Percentiles rank a stretch among this genome's conserved stretches.
phyloP scores from a whole-genome alignment of 2,888 invertebrate genomes.

The Craniophora ligustri region DNA sequence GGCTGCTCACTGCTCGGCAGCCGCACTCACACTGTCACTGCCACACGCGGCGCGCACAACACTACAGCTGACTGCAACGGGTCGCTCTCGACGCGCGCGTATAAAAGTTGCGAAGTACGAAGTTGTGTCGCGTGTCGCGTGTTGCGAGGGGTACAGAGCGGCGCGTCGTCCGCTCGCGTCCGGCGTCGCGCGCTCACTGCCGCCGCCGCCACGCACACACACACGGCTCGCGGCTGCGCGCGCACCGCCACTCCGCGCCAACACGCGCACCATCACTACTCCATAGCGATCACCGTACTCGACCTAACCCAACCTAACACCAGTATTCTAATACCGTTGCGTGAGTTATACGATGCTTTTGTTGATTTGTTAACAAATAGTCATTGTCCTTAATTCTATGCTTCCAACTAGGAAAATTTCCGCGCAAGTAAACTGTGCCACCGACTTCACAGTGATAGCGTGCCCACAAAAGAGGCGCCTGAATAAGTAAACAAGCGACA shows the following conservation, averaged over 20 bases:
- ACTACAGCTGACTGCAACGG: background rate
- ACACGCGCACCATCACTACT: background rate
- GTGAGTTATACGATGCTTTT: too few relatives aligned
- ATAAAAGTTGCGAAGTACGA: background rate
- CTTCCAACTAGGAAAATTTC: too few relatives aligned
- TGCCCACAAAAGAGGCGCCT: too few relatives aligned
- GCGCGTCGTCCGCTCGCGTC: background rate
- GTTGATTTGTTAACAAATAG: too few relatives aligned
- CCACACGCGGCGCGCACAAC: background rate
- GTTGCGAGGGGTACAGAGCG: background rate
- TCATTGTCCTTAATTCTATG: too few relatives aligned
- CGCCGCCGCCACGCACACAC: background rate
- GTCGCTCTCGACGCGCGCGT: background rate
- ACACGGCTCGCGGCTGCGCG: background rate
- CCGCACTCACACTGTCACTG: background rate
- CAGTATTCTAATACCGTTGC: too few relatives aligned
- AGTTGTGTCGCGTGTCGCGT: background rate
- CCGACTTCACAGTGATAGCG: too few relatives aligned
- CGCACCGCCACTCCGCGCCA: background rate
- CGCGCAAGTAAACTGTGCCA: too few relatives aligned
- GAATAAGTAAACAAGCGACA: too few relatives aligned
- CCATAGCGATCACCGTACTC: background rate
- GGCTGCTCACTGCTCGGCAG: background rate
- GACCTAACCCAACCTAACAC: background rate
- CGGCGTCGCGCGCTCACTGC: background rate